Conservation (phyloP, 2,888 invertebrate species). For the Drosophila phalerata region DNA sequence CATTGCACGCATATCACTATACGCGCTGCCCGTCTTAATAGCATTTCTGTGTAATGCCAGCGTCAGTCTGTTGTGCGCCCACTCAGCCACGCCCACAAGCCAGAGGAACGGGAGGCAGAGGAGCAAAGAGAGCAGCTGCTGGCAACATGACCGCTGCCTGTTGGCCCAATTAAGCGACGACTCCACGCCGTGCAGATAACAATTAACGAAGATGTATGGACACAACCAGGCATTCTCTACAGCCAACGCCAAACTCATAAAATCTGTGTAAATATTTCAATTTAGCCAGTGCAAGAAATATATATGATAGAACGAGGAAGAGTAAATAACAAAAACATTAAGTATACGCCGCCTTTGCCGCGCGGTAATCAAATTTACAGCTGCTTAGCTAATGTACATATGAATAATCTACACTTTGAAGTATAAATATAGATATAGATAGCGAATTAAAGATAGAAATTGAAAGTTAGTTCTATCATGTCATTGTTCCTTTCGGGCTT, state of each 20-base stretch:
- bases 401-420: neutral
- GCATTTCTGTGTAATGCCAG: slow-evolving; percentile 75
- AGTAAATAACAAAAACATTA: slow-evolving; percentile 47
- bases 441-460: neutral
- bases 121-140: slow-evolving; percentile 17
- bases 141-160: slow-evolving; percentile 59
- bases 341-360: slow-evolving; percentile 68
- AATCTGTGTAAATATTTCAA: slow-evolving; percentile 71
- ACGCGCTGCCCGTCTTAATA: slow-evolving; percentile 78
- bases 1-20: slow-evolving; percentile 79
- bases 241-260: slow-evolving; percentile 43
- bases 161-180: slow-evolving; percentile 70
- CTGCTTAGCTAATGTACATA: slow-evolving; percentile 47
- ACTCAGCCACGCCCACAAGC: slow-evolving; percentile 29
- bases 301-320: neutral
- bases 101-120: neutral
- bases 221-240: slow-evolving; percentile 9
- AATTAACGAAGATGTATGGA: slow-evolving; percentile 76
- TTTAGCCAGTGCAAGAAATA: slow-evolving; percentile 28
- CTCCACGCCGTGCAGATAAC: slow-evolving; percentile 72
- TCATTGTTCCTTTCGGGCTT: slow-evolving; percentile 54
- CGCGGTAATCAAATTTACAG: slow-evolving; percentile 44
- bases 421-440: neutral
- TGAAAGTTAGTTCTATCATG: slow-evolving; percentile 5
- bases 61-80: slow-evolving; percentile 26